Evolutionary conservation across 1,140 invertebrate species (phyloP), one percentile per base, ranked within the genome.

Genomic region (Steinernema feltiae): DNA sequence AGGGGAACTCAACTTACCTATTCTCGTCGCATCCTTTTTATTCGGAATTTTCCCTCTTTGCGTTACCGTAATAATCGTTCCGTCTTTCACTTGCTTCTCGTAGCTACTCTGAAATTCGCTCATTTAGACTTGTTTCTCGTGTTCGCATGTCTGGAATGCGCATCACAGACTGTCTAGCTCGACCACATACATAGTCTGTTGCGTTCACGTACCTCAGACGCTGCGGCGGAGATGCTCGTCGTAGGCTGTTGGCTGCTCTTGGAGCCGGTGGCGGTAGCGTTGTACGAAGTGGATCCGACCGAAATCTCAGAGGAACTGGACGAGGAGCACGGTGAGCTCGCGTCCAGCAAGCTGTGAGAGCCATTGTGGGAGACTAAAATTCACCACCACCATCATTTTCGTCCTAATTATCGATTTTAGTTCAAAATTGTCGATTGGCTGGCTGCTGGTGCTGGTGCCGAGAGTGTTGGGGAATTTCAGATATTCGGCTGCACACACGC

Each of bases 301-400:
- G 53, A 63, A 27, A 63, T 63, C 53, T 63, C 53, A 27, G 53
- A 63, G 24, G 53, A 63, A 17, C 7, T 63, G 53, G 53, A 15
- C 24, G 53, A 63, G 7, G 53, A 63, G 24, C 53, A 63, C 53
- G 53, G 53, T 63, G 53, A 63, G 53, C 53, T 63, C 3, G 24
- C 24, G 53, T 63, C 53, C 7, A 63, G 53, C 12, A 63, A 7
- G 24, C 53, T 63, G 53, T n/a, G n/a, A n/a, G n/a, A n/a, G n/a
- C 53, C 53, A 63, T 63, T 63, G 53, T 63, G 53, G 24, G 53
- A 15, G 53, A 63, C 53, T 63, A 27, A 63, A 63, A 63, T 17
- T n/a, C n/a, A n/a, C n/a, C n/a, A n/a, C n/a, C n/a, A n/a, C n/a
- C n/a, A n/a, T n/a, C n/a, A n/a, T 27, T 7, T 3, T 63, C 53